phyloP scores from a whole-genome alignment of 1,140 invertebrate species.

The Sminthurides bifidus region DNA sequence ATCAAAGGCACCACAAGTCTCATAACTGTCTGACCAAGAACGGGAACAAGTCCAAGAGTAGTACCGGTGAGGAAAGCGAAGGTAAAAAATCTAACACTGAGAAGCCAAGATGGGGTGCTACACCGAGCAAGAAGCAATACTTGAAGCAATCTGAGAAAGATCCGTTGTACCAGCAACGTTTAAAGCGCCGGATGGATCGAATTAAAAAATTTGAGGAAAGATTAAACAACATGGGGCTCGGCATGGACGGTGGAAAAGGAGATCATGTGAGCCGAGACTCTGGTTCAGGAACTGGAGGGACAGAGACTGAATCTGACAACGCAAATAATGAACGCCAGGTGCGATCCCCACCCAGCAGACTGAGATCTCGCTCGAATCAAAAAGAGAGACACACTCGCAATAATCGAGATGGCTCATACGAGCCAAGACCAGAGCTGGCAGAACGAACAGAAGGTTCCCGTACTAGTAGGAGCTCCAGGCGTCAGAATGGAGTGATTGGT shows the following conservation, averaged over 20 bases:
- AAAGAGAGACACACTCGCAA: too few relatives aligned
- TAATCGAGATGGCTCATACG: background rate
- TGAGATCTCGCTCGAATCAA: too few relatives aligned
- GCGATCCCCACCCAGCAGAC: background rate
- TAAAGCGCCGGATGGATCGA: conserved; percentile 43
- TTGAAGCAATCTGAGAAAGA: conserved; percentile 65
- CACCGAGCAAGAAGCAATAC: conserved; percentile 55
- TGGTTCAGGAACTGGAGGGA: background rate
- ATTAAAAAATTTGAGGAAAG: conserved; percentile 14
- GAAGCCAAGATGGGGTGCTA: conserved; percentile 54
- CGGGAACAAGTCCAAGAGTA: conserved; percentile 1
- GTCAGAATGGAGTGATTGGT: too few relatives aligned
- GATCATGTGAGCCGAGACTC: background rate
- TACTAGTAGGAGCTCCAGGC: too few relatives aligned
- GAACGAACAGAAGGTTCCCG: too few relatives aligned
- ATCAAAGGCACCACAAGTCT: conserved; percentile 8
- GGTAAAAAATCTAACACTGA: conserved; percentile 36
- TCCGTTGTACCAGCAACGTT: conserved; percentile 53
- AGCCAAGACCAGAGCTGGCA: background rate
- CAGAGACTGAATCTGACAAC: conserved; percentile 23
- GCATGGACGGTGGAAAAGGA: background rate
- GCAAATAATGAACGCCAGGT: background rate
- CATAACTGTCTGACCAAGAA: conserved; percentile 17
- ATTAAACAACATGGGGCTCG: too few relatives aligned
- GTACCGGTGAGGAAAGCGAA: conserved; percentile 27